Evolutionary conservation across 2,113 vertebrate genomes (phyloP).

Genomic region (Spea bombifrons): DNA sequence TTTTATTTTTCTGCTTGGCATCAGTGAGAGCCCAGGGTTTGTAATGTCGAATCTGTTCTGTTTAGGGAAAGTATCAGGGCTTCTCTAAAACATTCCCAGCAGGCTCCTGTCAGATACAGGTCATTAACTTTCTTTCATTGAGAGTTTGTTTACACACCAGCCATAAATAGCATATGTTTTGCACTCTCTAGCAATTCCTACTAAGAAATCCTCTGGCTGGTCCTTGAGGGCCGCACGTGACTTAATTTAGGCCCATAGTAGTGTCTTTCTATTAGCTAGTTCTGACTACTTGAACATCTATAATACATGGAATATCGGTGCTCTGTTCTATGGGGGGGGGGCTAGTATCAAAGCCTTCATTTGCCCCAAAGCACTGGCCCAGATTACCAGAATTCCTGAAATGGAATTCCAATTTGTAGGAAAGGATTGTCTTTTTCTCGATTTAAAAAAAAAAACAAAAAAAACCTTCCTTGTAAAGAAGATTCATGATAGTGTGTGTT

Average conservation of each 20-base stretch:
- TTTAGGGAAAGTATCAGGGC: slow-evolving; percentile 24
- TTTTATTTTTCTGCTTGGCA: slow-evolving; percentile 1
- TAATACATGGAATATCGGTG: too few relatives aligned
- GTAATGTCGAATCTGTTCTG: slow-evolving; percentile 19
- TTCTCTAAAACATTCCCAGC: slow-evolving; percentile 61
- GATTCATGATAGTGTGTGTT: too few relatives aligned
- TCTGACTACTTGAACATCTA: too few relatives aligned
- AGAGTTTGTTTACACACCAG: slow-evolving; percentile 70
- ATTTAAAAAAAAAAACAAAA: too few relatives aligned
- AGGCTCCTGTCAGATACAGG: slow-evolving; percentile 77
- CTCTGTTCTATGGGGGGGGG: too few relatives aligned
- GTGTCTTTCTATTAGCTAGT: too few relatives aligned
- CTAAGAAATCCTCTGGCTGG: neutral
- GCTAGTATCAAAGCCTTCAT: too few relatives aligned
- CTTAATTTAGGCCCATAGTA: too few relatives aligned
- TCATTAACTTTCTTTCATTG: slow-evolving; percentile 76
- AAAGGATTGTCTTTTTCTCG: too few relatives aligned
- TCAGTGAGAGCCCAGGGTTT: slow-evolving; percentile 9
- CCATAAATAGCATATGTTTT: slow-evolving; percentile 46
- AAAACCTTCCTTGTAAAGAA: too few relatives aligned
- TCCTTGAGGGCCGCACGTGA: neutral
- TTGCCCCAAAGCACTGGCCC: neutral
- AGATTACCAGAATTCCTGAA: neutral
- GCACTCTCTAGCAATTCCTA: slow-evolving; percentile 21
- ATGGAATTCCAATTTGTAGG: too few relatives aligned